Conservation (phyloP, 2,113 vertebrate species). For the Brachionichthys hirsutus region DNA sequence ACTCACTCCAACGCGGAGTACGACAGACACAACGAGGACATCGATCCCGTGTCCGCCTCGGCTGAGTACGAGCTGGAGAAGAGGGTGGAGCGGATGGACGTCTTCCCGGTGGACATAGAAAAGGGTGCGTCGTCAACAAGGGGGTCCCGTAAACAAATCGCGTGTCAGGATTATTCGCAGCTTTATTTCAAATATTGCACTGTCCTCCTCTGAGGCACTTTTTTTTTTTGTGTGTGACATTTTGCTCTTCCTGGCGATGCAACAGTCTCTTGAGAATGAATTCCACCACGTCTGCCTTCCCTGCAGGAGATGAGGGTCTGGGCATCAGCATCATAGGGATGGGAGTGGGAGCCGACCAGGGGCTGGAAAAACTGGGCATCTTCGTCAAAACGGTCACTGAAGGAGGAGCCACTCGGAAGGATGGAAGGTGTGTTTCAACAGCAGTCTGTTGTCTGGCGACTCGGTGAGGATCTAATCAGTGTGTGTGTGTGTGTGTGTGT, state of each 20-base stretch:
- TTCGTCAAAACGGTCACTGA: constrained; percentile 91
- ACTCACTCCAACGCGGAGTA: constrained; percentile 88
- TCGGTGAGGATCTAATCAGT: neutral
- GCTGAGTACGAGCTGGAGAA: constrained; percentile 92
- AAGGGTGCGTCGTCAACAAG: constrained; percentile 86
- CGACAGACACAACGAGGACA: constrained; percentile 86
- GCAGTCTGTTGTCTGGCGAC: neutral
- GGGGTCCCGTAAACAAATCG: neutral
- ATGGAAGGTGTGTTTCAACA: constrained; percentile 78
- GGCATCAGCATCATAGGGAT: constrained; percentile 94
- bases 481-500: accelerated
- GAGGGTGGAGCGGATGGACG: constrained; percentile 89
- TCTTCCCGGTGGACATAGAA: constrained; percentile 88
- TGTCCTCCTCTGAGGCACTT: neutral
- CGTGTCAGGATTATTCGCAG: too few relatives aligned
- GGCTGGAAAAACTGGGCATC: constrained; percentile 90
- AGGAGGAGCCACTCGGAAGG: constrained; percentile 83
- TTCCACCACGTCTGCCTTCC: neutral
- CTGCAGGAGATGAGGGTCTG: constrained; percentile 83
- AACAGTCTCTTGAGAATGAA: neutral
- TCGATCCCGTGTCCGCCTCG: constrained; percentile 89
- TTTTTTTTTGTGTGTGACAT: neutral
- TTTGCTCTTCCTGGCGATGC: neutral
- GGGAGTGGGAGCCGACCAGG: constrained; percentile 91
- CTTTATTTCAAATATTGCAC: neutral